Base-by-base conservation (phyloP, 2,113 vertebrate genomes). In the Charina bottae region DNA sequence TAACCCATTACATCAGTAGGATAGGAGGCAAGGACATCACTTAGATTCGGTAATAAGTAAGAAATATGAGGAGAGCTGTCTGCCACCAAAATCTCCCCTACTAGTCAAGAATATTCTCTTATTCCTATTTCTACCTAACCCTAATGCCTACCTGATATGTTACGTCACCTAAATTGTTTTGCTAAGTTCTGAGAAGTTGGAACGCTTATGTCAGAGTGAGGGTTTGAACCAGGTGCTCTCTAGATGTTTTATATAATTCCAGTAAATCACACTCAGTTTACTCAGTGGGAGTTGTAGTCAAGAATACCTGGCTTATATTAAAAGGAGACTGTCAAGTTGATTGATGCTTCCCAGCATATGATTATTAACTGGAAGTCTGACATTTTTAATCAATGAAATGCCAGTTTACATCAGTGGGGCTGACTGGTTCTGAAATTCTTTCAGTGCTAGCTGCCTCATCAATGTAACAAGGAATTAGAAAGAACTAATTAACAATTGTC, bases 41-140 rank as follows among this genome's bases (percentile, higher is more conserved):
- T 87, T 64, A 87, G 42, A 87, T 72, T 42, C 55, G 56, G 33
- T 54, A 91, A 42, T 91, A 72, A 87, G 37, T 21, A 87, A 87
- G 33, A 87, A 87, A 87, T n/a, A 56, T 68, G 62, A 87, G 33
- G 19, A 68, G 28, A 87, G 60, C 2, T 8, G 23, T 64, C n/a
- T 87, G 53, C 49, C 90, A 91, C 49, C 60, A 62, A 9, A 12
- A 55, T 68, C 33, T 56, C 53, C 33, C 33, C 33, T 37, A 87
- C 33, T 17, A n/a, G 2, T 56, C 42, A 91, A 56, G 1, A 87
- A 42, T 56, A 42, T 46, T 68, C 26, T 85, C 58, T 72, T 49
- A 42, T 90, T 60, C 42, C 55, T 59, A 42, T 85, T 85, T 87
- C 60, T 72, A 55, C 5, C 54, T 33, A 72, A 78, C 49, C n/a